phyloP scores from a whole-genome alignment of 2,113 vertebrate species.

The Cochlearius cochlearius region DNA sequence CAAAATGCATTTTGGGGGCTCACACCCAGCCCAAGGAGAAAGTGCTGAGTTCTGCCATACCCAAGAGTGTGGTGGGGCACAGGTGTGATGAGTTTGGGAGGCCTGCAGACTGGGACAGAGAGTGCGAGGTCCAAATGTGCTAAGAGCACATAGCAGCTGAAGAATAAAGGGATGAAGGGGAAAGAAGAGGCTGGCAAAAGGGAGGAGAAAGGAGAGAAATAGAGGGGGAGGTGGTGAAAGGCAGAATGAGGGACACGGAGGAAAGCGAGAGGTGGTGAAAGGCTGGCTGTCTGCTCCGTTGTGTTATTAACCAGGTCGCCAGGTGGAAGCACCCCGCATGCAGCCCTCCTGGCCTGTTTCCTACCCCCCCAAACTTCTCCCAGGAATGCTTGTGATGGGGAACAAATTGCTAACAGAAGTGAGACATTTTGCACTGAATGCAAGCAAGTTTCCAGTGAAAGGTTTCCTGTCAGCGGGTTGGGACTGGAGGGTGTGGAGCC shows the following conservation, averaged over 20 bases:
- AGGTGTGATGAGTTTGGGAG: background rate
- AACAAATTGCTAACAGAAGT: slow-evolving; percentile 22
- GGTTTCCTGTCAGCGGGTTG: slow-evolving; percentile 7
- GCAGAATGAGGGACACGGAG: background rate
- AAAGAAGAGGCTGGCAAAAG: background rate
- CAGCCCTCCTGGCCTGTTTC: background rate
- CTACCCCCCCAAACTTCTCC: background rate
- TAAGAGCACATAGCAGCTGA: background rate
- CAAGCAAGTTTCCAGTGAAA: background rate
- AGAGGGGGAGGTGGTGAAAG: background rate
- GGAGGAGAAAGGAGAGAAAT: background rate
- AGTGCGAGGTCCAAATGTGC: fast-evolving
- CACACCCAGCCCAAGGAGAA: background rate
- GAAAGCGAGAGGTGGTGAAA: background rate
- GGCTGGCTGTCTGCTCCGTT: background rate
- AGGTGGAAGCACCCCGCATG: background rate
- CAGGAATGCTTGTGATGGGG: slow-evolving; percentile 1
- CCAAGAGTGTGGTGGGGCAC: background rate
- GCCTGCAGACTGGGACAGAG: background rate
- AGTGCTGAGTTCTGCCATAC: background rate
- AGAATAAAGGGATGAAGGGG: background rate
- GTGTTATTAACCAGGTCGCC: background rate
- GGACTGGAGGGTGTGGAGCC: background rate
- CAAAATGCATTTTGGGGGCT: background rate
- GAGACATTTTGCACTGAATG: background rate